Percentiles rank a stretch among this genome's conserved stretches.
phyloP scores from a whole-genome alignment of 1,140 invertebrate species.

The Microplitis demolitor region DNA sequence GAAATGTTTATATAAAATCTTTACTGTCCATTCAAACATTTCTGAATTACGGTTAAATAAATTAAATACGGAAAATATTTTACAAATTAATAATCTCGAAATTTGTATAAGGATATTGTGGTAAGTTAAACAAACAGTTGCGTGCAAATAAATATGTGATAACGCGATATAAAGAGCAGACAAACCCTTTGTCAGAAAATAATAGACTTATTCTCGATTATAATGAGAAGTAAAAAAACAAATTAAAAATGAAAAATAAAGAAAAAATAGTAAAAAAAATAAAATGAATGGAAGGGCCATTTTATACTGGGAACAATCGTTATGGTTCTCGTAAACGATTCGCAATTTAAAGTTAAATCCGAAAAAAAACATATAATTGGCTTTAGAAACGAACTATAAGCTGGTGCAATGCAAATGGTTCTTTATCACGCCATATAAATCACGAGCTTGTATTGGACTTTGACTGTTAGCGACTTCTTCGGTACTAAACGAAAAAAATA shows the following conservation, averaged over 20 bases:
- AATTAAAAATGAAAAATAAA: no score
- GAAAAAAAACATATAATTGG: conserved; percentile 55
- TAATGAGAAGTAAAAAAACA: neutral
- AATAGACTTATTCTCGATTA: conserved; percentile 33
- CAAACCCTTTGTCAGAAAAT: conserved; percentile 31
- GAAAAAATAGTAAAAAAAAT: neutral
- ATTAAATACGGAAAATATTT: no score
- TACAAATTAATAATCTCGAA: no score
- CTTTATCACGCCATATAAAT: conserved; percentile 26
- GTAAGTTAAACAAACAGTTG: no score
- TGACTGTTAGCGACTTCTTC: neutral
- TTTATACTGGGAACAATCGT: conserved; percentile 11
- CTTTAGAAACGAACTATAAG: conserved; percentile 29
- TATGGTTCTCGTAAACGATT: conserved; percentile 21
- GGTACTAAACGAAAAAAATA: neutral
- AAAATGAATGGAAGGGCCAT: neutral
- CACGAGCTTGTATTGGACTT: neutral
- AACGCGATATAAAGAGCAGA: neutral
- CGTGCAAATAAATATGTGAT: neutral
- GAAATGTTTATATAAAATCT: no score
- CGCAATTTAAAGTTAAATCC: conserved; percentile 54
- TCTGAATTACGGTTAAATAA: no score
- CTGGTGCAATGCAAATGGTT: conserved; percentile 17
- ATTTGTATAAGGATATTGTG: no score
- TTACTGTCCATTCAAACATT: no score